These are phyloP conservation scores for Anaspis maculata DNA, from an alignment of 2,888 invertebrate species.

Conservation along the genomic window DNA sequence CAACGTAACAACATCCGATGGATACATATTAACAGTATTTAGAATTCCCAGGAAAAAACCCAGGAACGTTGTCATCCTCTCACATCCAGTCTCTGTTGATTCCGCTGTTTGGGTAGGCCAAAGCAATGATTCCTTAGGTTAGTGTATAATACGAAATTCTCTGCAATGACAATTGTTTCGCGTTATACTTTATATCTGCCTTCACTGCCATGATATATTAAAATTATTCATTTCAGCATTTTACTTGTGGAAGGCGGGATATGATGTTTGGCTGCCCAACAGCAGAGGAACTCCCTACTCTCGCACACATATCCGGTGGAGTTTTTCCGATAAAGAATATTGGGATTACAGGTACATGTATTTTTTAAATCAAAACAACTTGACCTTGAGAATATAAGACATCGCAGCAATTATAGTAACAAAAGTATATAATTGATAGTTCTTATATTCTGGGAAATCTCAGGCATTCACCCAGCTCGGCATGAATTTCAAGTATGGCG, in stretches of 20 bases:
- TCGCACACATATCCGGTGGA: constrained; percentile 7
- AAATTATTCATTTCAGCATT: constrained; percentile 15
- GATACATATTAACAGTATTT: constrained; percentile 2
- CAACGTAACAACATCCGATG: constrained; percentile 1
- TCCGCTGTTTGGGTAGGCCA: constrained; percentile 9
- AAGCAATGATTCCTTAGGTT: constrained; percentile 11
- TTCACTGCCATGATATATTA: neutral
- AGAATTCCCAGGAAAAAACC: constrained; percentile 1
- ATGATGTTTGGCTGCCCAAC: constrained; percentile 18
- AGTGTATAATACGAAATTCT: neutral
- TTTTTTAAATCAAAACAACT: too few species aligned
- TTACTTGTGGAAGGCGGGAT: constrained; percentile 12
- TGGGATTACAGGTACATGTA: constrained; percentile 18
- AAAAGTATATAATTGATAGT: too few species aligned
- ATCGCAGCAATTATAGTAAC: too few species aligned
- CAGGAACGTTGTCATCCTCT: constrained; percentile 2
- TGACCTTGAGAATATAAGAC: too few species aligned
- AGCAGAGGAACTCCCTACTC: constrained; percentile 14
- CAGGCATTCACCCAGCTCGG: too few species aligned
- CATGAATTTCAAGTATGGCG: too few species aligned
- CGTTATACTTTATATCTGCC: neutral
- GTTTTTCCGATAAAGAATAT: constrained; percentile 4
- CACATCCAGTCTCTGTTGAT: constrained; percentile 3
- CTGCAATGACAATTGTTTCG: neutral
- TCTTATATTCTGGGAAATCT: too few species aligned